Evolutionary conservation across 2,888 invertebrate species (phyloP).

Genomic region (Abscondita cerata): DNA sequence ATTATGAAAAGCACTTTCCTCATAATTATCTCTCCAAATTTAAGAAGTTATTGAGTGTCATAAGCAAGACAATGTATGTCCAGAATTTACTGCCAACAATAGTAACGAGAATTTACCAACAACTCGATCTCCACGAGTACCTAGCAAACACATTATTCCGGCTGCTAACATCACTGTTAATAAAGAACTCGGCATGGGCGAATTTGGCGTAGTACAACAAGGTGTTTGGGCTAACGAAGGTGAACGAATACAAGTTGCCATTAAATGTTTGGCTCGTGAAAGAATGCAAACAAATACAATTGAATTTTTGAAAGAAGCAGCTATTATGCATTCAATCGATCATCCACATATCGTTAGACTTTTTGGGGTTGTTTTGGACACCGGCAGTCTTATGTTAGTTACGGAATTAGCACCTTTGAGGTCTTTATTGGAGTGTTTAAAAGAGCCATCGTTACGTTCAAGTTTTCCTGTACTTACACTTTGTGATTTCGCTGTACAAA

Average conservation of each 20-base stretch:
- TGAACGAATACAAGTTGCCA: slow-evolving; percentile 88
- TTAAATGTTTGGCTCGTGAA: slow-evolving; percentile 94
- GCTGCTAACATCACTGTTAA: slow-evolving; percentile 91
- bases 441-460: slow-evolving; percentile 88
- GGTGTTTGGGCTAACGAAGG: slow-evolving; percentile 97
- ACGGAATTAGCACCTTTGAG: slow-evolving; percentile 96
- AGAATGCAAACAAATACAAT: slow-evolving; percentile 95
- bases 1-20: slow-evolving; percentile 91
- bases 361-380: slow-evolving; percentile 95
- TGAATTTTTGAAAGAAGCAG: slow-evolving; percentile 97
- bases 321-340: slow-evolving; percentile 97
- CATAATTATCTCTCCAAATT: slow-evolving; percentile 93
- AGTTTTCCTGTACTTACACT: slow-evolving; percentile 92
- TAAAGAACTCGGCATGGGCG: slow-evolving; percentile 94
- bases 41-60: slow-evolving; percentile 79
- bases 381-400: slow-evolving; percentile 70
- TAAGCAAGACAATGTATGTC: slow-evolving; percentile 58
- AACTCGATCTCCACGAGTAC: slow-evolving; percentile 64
- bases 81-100: slow-evolving; percentile 43
- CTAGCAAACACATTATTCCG: slow-evolving; percentile 83
- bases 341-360: slow-evolving; percentile 97
- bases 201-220: slow-evolving; percentile 98
- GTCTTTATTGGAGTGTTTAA: slow-evolving; percentile 93
- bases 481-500: slow-evolving; percentile 95
- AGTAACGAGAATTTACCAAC: slow-evolving; percentile 55